Conservation (phyloP, 2,113 vertebrate genomes). For the Callospermophilus lateralis region DNA sequence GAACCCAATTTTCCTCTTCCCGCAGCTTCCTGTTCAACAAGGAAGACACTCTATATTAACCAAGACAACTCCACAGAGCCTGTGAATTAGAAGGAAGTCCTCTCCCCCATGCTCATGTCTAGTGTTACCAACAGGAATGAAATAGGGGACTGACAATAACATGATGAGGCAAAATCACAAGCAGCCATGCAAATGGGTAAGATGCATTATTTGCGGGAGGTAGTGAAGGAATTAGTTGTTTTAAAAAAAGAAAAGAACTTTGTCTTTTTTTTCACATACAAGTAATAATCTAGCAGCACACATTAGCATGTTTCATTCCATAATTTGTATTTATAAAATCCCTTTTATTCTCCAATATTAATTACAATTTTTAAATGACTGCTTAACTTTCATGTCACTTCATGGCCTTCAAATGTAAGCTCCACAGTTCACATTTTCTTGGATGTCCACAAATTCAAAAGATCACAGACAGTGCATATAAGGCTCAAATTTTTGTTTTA, state of each 20-base stretch:
- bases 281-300: neutral
- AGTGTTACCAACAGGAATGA: neutral
- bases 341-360: neutral
- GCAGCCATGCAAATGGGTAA: neutral
- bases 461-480: neutral
- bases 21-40: neutral
- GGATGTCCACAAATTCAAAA: slow-evolving; percentile 8
- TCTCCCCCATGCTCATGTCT: neutral
- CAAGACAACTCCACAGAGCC: neutral
- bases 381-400: slow-evolving; percentile 52
- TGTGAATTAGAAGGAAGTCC: neutral
- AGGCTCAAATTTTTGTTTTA: slow-evolving; percentile 17
- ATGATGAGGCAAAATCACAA: neutral
- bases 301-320: neutral
- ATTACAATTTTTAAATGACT: neutral
- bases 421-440: neutral
- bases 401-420: neutral
- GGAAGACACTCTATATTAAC: neutral
- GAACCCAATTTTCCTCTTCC: neutral
- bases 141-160: neutral
- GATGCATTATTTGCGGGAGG: neutral
- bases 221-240: neutral
- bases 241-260: neutral
- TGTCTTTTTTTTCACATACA: neutral
- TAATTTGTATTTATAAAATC: slow-evolving; percentile 28